phyloP scores from a whole-genome alignment of 1,140 invertebrate species.

The Procambarus virginalis region DNA sequence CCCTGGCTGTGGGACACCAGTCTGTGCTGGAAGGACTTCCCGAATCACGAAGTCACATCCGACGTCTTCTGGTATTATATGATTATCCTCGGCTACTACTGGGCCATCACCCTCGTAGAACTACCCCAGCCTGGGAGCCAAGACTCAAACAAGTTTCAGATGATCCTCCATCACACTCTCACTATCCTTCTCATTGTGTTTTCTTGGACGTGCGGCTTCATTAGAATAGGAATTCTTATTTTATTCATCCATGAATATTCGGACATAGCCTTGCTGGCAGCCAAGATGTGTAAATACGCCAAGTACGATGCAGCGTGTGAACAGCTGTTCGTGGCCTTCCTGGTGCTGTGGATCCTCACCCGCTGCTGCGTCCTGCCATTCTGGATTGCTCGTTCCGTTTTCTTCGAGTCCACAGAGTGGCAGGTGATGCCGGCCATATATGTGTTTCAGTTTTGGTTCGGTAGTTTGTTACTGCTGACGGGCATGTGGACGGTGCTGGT shows the following conservation, averaged over 20 bases:
- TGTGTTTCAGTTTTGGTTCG: constrained; percentile 85
- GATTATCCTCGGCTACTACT: constrained; percentile 90
- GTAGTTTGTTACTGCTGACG: constrained; percentile 31
- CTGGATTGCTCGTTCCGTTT: constrained; percentile 87
- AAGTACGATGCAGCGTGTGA: constrained; percentile 89
- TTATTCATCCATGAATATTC: constrained; percentile 94
- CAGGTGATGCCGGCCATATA: constrained; percentile 96
- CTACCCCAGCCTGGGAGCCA: neutral
- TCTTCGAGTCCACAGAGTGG: constrained; percentile 87
- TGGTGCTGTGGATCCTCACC: constrained; percentile 90
- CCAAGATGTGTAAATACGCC: constrained; percentile 94
- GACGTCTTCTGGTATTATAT: constrained; percentile 79
- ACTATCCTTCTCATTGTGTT: constrained; percentile 77
- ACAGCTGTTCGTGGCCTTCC: constrained; percentile 89
- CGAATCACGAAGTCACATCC: constrained; percentile 72
- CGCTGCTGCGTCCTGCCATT: constrained; percentile 89
- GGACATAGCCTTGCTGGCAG: constrained; percentile 83
- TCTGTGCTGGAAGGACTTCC: constrained; percentile 87
- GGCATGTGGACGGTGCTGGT: constrained; percentile 42
- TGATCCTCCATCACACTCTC: constrained; percentile 80
- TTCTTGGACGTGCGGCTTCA: constrained; percentile 95
- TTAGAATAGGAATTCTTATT: constrained; percentile 91
- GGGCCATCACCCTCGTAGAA: constrained; percentile 73
- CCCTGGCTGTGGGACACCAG: constrained; percentile 95
- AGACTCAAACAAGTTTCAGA: constrained; percentile 48